Base-by-base conservation (phyloP, 2,888 invertebrate species). In the Caenorhabditis zanzibari region DNA sequence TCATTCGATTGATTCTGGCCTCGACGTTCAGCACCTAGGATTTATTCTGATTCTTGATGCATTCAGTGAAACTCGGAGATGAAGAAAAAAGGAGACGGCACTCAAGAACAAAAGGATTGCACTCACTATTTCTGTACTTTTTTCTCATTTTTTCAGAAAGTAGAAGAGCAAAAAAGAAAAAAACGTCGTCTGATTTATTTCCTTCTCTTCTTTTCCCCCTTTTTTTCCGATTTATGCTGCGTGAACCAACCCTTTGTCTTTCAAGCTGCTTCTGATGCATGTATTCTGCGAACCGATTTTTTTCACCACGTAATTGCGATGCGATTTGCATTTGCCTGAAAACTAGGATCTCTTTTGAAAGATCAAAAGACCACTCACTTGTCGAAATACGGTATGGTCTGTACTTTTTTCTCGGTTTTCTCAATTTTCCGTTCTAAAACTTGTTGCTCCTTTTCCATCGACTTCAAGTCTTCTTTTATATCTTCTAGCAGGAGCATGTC, bases 381-480 rank as follows among this genome's bases (percentile, higher is more conserved):
- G 19, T 91, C 88, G n/a, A 91, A 74, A 61, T 90, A 86, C 2
- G 91, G 90, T 16, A 88, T 82, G 69, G 80, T 89, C 59, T 75
- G 80, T 56, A 85, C 89, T 79, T 83, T 84, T 69, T 74, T 85
- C 52, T 86, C 94, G 54, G 94, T 93, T 89, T 94, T 93, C 88
- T 95, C 94, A 75, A 95, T 94, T 92, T 94, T 94, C 90, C 94
- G 94, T 85, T 91, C 92, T 92, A 96, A 95, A 89, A 96, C 95
- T 89, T 96, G 96, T 92, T 95, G 95, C 92, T 97, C 96, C 72
- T 73, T 71, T 24, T 88, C 88, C 91, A 91, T 91, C 6, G 90
- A 81, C 77, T 95, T 95, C 69, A 96, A 95, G 92, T 96, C 96
- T 87, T 95, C 95, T 88, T 96, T 95, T 81, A 97, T 95, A 93